Evolutionary conservation across 2,888 invertebrate species (phyloP).

Genomic region (Ennomos erosarius): DNA sequence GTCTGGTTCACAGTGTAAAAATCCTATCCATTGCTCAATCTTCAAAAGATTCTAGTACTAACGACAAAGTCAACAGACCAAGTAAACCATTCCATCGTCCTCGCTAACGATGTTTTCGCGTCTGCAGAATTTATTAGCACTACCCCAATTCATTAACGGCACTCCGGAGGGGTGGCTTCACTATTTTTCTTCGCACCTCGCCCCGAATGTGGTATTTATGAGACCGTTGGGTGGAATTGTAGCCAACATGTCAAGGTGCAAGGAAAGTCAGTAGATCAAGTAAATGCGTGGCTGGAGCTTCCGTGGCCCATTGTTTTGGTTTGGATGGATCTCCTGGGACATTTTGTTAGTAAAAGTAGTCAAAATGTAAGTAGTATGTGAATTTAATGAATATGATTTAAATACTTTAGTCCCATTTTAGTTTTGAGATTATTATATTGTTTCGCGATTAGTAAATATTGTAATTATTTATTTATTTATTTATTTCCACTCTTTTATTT

Average conservation of each 20-base stretch:
- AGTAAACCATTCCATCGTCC: constrained; percentile 34
- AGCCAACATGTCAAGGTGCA: constrained; percentile 24
- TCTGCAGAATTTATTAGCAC: constrained; percentile 57
- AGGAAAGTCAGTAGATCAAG: constrained; percentile 23
- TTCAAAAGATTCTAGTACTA: too few species aligned
- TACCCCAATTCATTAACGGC: constrained; percentile 66
- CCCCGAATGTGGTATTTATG: constrained; percentile 61
- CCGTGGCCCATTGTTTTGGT: constrained; percentile 2
- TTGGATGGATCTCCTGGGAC: neutral
- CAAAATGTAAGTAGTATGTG: too few species aligned
- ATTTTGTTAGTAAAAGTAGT: too few species aligned
- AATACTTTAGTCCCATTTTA: too few species aligned
- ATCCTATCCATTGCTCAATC: too few species aligned
- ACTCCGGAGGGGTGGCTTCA: constrained; percentile 50
- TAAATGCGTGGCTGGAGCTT: constrained; percentile 4
- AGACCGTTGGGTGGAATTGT: constrained; percentile 50
- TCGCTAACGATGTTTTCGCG: constrained; percentile 54
- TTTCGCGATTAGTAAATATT: too few species aligned
- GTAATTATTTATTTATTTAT: too few species aligned
- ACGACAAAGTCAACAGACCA: constrained; percentile 30
- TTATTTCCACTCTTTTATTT: too few species aligned
- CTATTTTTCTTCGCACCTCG: constrained; percentile 65
- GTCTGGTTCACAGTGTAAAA: too few species aligned
- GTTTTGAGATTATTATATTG: too few species aligned
- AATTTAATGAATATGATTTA: too few species aligned